Base-by-base conservation (phyloP, 2,888 invertebrate species). In the Drosophila algonquin region DNA sequence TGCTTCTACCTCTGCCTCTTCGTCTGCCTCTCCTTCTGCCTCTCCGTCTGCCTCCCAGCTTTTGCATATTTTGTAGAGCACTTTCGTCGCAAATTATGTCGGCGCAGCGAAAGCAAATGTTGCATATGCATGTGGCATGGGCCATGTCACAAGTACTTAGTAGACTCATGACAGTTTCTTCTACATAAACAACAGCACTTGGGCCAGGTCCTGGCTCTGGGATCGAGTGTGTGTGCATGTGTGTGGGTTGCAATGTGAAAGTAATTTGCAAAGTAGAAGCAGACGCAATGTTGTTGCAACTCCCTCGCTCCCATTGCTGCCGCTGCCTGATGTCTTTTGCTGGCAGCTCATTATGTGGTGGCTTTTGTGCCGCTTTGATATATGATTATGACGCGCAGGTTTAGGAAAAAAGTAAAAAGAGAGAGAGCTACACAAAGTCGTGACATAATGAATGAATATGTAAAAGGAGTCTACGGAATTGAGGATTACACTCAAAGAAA, bases 71-170 rank as follows among this genome's bases (percentile, higher is more conserved):
- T 76, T 79, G 68, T 65, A 74, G 64, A 81, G 81, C 87, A 85
- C 88, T 87, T 87, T 87, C 78, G 83, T 58, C 70, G 88, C 81
- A 85, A 85, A 85, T 85, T 85, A 85, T 87, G 85, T 81, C 78
- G 81, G 73, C 74, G 72, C 85, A 80, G 85, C 82, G 85, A 87
- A 80, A 82, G 87, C 83, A 84, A 84, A 84, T 87, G 83, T 87
- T 87, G 87, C 83, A 84, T 86, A 83, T 65, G 65, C 65, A 72
- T 71, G 57, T 35, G 57, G 58, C 52, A 56, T 61, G 62, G 73
- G 84, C 80, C 85, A 84, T 84, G 83, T 84, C 83, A 87, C 77
- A 87, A 84, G 87, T 84, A 80, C 83, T 84, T 84, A 84, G 83
- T 65, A 84, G 76, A 81, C 79, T 76, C 76, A 63, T 75, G 70